Percentiles rank a stretch among this genome's conserved stretches.
phyloP scores from a whole-genome alignment of 2,797 vertebrate genomes.

The Silurus lanzhouensis region DNA sequence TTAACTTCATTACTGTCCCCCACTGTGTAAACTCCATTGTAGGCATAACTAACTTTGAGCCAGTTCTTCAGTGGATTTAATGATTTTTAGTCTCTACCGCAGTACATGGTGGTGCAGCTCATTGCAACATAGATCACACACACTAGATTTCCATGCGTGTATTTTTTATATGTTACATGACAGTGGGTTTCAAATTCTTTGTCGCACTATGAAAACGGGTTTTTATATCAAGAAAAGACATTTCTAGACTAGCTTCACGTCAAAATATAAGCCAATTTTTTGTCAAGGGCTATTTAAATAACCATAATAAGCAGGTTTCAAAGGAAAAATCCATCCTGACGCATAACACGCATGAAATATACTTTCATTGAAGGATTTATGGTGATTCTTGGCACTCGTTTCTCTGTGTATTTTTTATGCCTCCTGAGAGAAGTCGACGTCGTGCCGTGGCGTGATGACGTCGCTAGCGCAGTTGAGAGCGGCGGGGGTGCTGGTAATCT shows the following conservation, averaged over 20 bases:
- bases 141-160: not conserved
- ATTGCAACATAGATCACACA: not conserved
- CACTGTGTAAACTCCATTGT: not conserved
- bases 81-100: not conserved
- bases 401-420: not conserved
- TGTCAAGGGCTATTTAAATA: slow-evolving; percentile 6
- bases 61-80: not conserved
- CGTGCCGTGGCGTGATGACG: not conserved
- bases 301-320: not conserved
- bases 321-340: not conserved
- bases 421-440: not conserved
- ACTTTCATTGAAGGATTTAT: slow-evolving; percentile 1
- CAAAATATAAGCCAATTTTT: not conserved
- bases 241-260: slow-evolving; percentile 3
- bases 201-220: not conserved
- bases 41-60: not conserved
- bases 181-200: slow-evolving; percentile 8
- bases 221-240: not conserved
- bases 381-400: not conserved
- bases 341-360: not conserved
- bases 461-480: not conserved
- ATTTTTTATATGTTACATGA: not conserved
- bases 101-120: no score
- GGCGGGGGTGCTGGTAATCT: not conserved
- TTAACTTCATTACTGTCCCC: no score